phyloP scores from a whole-genome alignment of 1,140 invertebrate genomes.

The Euura lappo region DNA sequence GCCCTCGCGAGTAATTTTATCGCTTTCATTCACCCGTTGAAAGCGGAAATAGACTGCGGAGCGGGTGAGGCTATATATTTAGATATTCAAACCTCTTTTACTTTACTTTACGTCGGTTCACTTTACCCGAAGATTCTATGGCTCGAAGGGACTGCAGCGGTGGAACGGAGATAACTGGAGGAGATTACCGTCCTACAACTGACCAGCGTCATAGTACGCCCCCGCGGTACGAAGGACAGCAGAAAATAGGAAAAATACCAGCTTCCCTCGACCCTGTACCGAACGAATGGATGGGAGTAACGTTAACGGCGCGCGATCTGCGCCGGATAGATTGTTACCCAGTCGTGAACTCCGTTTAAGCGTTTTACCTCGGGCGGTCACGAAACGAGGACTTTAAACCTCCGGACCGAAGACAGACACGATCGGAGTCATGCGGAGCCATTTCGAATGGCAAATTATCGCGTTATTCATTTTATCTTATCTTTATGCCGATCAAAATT shows the following conservation, averaged over 20 bases:
- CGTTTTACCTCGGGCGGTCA: constrained; percentile 1
- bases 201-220: background rate
- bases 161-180: background rate
- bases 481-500: background rate
- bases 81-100: background rate
- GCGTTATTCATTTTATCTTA: background rate
- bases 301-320: background rate
- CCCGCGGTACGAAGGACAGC: background rate
- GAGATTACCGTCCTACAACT: background rate
- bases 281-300: background rate
- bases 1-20: constrained; percentile 1
- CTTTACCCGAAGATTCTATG: background rate
- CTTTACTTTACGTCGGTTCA: background rate
- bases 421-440: background rate
- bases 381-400: background rate
- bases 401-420: background rate
- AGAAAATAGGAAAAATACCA: background rate
- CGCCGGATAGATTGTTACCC: background rate
- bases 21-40: constrained; percentile 1
- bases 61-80: background rate
- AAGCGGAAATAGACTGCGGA: constrained; percentile 2
- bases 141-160: background rate
- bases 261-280: background rate
- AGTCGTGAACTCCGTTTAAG: background rate
- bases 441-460: background rate